A percentile compares a stretch with the other conserved stretches of the same genome.
phyloP scores from a whole-genome alignment of 2,797 vertebrate genomes.

The Epinephelus awoara region DNA sequence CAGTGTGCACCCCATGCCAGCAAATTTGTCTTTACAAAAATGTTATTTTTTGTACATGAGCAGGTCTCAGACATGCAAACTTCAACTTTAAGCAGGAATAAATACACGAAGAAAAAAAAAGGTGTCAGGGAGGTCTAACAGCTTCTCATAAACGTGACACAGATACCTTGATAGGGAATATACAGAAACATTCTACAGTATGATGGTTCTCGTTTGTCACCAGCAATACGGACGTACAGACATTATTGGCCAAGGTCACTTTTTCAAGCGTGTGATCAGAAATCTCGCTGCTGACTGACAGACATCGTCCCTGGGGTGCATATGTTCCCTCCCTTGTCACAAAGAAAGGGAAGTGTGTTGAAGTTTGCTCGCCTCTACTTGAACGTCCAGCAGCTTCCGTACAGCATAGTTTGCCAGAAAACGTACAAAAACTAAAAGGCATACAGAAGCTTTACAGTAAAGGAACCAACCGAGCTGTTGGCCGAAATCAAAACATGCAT shows the following conservation, averaged over 20 bases:
- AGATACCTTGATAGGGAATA: slow-evolving; percentile 39
- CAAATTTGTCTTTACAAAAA: slow-evolving; percentile 48
- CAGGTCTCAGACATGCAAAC: slow-evolving; percentile 77
- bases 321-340: slow-evolving; percentile 25
- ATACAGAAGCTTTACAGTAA: slow-evolving; percentile 72
- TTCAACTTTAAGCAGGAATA: slow-evolving; percentile 71
- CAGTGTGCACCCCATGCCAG: slow-evolving; percentile 17
- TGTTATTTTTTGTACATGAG: slow-evolving; percentile 50
- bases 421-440: slow-evolving; percentile 66
- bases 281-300: slow-evolving; percentile 63
- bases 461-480: slow-evolving; percentile 51
- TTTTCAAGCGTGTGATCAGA: slow-evolving; percentile 66
- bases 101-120: slow-evolving; percentile 59
- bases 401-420: slow-evolving; percentile 65
- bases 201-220: slow-evolving; percentile 52
- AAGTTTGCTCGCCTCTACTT: slow-evolving; percentile 56
- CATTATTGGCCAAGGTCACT: slow-evolving; percentile 82
- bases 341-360: slow-evolving; percentile 29
- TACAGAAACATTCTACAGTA: slow-evolving; percentile 63
- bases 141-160: slow-evolving; percentile 48
- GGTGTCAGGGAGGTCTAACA: slow-evolving; percentile 25
- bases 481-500: slow-evolving; percentile 82
- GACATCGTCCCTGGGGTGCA: slow-evolving; percentile 51
- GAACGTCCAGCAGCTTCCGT: slow-evolving; percentile 64
- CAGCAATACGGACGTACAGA: slow-evolving; percentile 64